Conservation (phyloP, 2,888 invertebrate species). For the Ormyrus pomaceus region DNA sequence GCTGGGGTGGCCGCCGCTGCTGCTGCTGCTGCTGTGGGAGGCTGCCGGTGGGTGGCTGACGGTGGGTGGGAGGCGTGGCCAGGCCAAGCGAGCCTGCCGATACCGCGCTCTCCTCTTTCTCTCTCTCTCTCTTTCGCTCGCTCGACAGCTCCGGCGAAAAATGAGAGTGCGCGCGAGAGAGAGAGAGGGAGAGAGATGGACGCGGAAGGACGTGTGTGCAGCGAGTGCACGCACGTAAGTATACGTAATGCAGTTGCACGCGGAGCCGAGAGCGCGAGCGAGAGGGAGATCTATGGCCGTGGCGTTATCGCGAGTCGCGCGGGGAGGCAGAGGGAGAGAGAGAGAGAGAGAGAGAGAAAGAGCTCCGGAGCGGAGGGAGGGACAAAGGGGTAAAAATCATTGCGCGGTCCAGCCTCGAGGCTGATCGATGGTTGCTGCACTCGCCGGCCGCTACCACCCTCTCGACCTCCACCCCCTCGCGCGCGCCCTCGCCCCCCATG, state of each 20-base stretch:
- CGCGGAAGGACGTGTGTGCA: conserved; percentile 46
- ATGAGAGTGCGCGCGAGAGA: conserved; percentile 48
- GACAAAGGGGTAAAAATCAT: conserved; percentile 73
- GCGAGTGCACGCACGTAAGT: conserved; percentile 53
- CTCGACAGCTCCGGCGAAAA: conserved; percentile 16
- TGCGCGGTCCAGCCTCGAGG: conserved; percentile 76
- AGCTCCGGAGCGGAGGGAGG: conserved; percentile 11
- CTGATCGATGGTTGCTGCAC: conserved; percentile 72
- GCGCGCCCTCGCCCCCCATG: conserved; percentile 24
- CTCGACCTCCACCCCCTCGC: conserved; percentile 17
- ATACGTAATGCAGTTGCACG: conserved; percentile 54
- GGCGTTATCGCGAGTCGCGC: conserved; percentile 40
- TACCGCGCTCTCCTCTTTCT: conserved; percentile 3
- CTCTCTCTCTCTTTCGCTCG: conserved; percentile 56
- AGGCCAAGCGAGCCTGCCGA: conserved; percentile 69
- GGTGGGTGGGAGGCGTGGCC: conserved; percentile 68
- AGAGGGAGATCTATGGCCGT: conserved; percentile 4
- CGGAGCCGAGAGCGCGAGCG: neutral
- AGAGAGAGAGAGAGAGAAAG: neutral
- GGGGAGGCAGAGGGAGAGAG: neutral
- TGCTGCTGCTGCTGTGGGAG: conserved; percentile 58
- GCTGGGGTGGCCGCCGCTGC: conserved; percentile 57
- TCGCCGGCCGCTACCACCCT: conserved; percentile 43
- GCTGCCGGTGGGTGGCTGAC: conserved; percentile 44
- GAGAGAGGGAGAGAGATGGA: conserved; percentile 53